Evolutionary conservation across 2,797 vertebrate genomes (phyloP), one percentile per base, ranked within the genome.

Genomic region (Sebastes minor): DNA sequence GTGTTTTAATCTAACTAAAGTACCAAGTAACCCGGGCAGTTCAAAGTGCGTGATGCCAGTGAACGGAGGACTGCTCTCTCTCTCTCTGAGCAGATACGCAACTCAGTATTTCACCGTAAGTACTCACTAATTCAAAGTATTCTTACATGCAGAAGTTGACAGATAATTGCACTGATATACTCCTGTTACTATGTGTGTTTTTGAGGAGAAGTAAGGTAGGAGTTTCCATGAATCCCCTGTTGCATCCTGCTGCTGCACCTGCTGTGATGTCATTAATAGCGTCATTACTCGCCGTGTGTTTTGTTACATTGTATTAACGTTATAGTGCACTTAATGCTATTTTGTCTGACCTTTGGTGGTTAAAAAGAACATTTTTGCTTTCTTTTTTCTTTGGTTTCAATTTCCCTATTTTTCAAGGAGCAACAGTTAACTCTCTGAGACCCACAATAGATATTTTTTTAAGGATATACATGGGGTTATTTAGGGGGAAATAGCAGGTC

Each of bases 11-110:
- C 42, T 52, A 65, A 4, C 42, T 55, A 65, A 4, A n/a, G 79
- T 76, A 38, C 56, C 74, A 46, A 46, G 78, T 81, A 14, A 38
- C 74, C 25, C 49, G 77, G 80, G 67, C 80, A 38, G 90, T 91
- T 89, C 81, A 91, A 92, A 94, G 92, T 93, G 85, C 90, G 91
- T 86, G 89, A 96, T 96, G 95, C 95, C 93, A 20, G 92, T 94
- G 2, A 92, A 93, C 71, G 88, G 92, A 88, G 92, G 86, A 38
- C 79, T 91, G 86, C 81, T 94, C 65, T 90, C 93, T 67, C 81
- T 94, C 65, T 90, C 93, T 65, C 64, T 92, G 76, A 90, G 82
- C 84, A 90, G 91, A 92, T 90, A 93, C 55, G 72, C 88, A 1
- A 84, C 89, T 35, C 89, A 86, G 8, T 89, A 73, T 81, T 89